Evolutionary conservation across 2,113 vertebrate species (phyloP).

Genomic region (Lota lota): DNA sequence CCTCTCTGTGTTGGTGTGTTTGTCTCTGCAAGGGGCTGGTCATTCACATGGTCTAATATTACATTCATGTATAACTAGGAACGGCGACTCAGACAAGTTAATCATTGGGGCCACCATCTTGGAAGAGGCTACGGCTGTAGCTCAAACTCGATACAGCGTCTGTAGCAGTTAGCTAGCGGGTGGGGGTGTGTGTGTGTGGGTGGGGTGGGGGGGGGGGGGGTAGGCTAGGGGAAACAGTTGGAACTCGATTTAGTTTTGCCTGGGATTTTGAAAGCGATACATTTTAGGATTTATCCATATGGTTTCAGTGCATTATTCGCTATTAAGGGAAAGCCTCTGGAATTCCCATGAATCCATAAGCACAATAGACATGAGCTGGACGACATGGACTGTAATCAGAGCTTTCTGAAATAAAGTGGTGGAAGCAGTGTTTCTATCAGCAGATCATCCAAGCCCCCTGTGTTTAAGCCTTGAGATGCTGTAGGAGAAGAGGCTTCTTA

Average conservation of each 20-base stretch:
- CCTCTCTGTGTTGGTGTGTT: conserved; percentile 14
- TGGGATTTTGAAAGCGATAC: not conserved
- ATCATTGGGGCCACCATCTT: conserved; percentile 19
- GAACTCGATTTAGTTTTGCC: too few relatives aligned
- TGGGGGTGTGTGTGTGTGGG: too few relatives aligned
- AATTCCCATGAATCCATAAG: not conserved
- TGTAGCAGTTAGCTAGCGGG: too few relatives aligned
- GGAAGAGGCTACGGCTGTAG: conserved; percentile 7
- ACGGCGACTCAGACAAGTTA: conserved; percentile 28
- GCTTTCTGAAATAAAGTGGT: not conserved
- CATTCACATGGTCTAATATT: conserved; percentile 42
- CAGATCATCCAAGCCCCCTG: too few relatives aligned
- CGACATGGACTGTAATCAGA: not conserved
- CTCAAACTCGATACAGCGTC: not conserved
- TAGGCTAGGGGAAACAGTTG: too few relatives aligned
- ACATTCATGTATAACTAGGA: conserved; percentile 35
- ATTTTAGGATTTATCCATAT: not conserved
- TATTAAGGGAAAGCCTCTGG: not conserved
- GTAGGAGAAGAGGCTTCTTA: too few relatives aligned
- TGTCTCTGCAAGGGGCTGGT: conserved; percentile 16
- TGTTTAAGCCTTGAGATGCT: too few relatives aligned
- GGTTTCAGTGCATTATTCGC: not conserved
- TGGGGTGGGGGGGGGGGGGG: too few relatives aligned
- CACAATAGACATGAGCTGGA: not conserved
- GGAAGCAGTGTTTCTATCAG: too few relatives aligned